These are phyloP conservation scores for Cephus nigrinus DNA, from an alignment of 2,888 invertebrate genomes.

Conservation along the genomic window DNA sequence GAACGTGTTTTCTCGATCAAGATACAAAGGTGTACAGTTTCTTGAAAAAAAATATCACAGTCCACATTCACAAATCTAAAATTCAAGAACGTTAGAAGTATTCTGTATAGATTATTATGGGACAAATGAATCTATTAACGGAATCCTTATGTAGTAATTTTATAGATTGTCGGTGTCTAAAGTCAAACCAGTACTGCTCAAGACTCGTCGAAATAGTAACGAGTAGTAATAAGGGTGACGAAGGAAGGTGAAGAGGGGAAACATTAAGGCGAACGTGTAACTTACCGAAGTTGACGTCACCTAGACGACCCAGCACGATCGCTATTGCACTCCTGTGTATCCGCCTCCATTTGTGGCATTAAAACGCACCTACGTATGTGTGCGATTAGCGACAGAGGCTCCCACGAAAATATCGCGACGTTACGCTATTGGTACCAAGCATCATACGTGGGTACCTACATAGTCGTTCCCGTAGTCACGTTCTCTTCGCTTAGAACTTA, in stretches of 20 bases:
- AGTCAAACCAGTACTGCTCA: not conserved
- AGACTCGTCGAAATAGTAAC: not conserved
- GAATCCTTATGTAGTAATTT: not conserved
- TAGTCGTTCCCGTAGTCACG: not conserved
- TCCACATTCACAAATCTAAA: not conserved
- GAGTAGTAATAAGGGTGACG: not conserved
- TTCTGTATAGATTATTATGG: not conserved
- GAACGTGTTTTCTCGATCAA: not conserved
- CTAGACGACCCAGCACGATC: constrained; percentile 25
- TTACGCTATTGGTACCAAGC: not conserved
- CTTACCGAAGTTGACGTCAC: constrained; percentile 41
- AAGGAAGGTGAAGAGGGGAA: not conserved
- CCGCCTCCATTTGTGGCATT: constrained; percentile 7
- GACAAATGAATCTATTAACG: not conserved
- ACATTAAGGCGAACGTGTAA: constrained; percentile 24
- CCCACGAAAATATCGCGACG: not conserved
- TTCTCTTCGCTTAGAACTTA: not conserved
- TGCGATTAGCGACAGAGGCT: not conserved
- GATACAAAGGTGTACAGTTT: not conserved
- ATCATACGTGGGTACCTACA: not conserved
- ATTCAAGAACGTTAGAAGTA: not conserved
- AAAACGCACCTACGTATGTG: not conserved
- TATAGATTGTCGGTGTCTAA: not conserved
- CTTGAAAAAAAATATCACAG: not conserved
- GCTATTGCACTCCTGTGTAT: constrained; percentile 24